Evolutionary conservation across 2,888 invertebrate species (phyloP).

Genomic region (Argynnis bischoffii): DNA sequence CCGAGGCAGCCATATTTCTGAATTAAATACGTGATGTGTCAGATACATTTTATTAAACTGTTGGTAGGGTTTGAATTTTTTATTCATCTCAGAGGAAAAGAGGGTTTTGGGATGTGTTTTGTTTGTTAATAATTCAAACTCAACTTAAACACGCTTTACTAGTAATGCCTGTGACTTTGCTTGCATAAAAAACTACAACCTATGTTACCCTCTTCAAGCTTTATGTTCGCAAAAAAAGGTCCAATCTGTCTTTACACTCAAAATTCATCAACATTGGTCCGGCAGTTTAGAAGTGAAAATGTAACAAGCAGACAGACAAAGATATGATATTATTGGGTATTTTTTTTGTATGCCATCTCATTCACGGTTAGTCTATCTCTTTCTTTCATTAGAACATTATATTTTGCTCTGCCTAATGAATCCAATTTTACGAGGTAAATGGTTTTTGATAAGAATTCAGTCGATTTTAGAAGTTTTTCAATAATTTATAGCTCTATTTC

Average conservation of each 20-base stretch:
- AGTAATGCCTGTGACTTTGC: too few relatives aligned
- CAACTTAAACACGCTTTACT: too few relatives aligned
- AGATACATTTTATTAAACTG: constrained; percentile 28
- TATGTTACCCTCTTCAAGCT: too few relatives aligned
- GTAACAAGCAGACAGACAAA: too few relatives aligned
- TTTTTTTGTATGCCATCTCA: neutral
- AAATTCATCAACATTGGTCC: too few relatives aligned
- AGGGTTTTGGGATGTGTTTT: neutral
- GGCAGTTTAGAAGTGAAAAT: too few relatives aligned
- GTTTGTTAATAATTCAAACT: too few relatives aligned
- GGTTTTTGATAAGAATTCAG: constrained; percentile 15
- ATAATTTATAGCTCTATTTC: constrained; percentile 7
- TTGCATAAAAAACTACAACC: too few relatives aligned
- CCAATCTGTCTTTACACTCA: too few relatives aligned
- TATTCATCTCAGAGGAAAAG: neutral
- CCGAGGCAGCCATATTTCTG: constrained; percentile 16
- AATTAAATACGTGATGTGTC: constrained; percentile 32
- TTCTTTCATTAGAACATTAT: constrained; percentile 1
- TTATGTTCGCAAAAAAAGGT: too few relatives aligned
- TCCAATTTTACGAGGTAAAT: constrained; percentile 13
- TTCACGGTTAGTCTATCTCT: neutral
- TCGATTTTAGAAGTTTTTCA: constrained; percentile 15
- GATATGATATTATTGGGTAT: too few relatives aligned
- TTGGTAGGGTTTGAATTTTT: constrained; percentile 1
- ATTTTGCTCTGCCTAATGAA: constrained; percentile 10